These are phyloP conservation scores for Leuciscus idus DNA, from an alignment of 2,113 vertebrate genomes.

Conservation along the genomic window DNA sequence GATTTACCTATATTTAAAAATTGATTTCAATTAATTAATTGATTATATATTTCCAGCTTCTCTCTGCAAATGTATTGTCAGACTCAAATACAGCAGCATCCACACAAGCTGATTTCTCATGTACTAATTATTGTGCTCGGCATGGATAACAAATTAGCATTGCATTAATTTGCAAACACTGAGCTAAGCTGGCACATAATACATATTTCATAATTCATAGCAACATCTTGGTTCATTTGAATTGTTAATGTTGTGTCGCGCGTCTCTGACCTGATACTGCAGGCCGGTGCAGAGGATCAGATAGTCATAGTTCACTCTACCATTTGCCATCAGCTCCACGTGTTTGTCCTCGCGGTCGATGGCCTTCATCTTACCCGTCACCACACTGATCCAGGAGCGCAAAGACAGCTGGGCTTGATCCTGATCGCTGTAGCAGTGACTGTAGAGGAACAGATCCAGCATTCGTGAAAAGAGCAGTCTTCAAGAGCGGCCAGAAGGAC, in stretches of 20 bases:
- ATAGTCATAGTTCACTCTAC: conserved; percentile 83
- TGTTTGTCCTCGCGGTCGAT: conserved; percentile 85
- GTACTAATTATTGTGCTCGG: not conserved
- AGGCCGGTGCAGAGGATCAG: conserved; percentile 89
- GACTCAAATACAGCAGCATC: not conserved
- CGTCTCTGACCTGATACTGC: conserved; percentile 86
- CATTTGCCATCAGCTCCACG: conserved; percentile 75
- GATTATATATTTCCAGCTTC: not conserved
- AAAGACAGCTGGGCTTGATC: conserved; percentile 84
- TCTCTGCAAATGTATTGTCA: not conserved
- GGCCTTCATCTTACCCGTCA: conserved; percentile 86
- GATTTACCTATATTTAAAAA: not conserved
- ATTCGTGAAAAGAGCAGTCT: not conserved
- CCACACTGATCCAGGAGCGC: conserved; percentile 79
- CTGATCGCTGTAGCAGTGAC: conserved; percentile 85
- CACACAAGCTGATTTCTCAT: not conserved
- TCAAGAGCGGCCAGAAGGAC: not conserved
- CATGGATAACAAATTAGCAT: not conserved
- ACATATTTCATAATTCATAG: not conserved
- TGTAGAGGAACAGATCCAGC: conserved; percentile 59
- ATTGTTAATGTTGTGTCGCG: not conserved
- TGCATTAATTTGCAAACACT: conserved; percentile 6
- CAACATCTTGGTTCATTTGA: not conserved
- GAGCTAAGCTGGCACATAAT: not conserved
- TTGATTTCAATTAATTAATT: not conserved